Evolutionary conservation across 1,140 invertebrate genomes (phyloP).

Genomic region (Penaeus chinensis): DNA sequence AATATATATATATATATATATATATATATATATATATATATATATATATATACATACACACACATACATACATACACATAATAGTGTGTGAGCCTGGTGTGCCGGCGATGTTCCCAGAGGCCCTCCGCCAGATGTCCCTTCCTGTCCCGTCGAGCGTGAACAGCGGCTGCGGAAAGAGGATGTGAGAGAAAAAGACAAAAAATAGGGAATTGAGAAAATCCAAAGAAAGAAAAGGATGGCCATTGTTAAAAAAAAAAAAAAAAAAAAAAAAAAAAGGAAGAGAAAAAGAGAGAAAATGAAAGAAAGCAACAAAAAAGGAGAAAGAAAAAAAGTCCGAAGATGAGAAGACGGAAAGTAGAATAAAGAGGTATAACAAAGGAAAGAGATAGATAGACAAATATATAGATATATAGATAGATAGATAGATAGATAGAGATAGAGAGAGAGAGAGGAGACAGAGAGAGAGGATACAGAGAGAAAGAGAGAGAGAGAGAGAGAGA

Average conservation of each 20-base stretch:
- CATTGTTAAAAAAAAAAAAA: not conserved
- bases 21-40: too few species aligned
- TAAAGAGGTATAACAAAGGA: not conserved
- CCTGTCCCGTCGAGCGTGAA: not conserved
- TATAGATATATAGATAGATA: too few species aligned
- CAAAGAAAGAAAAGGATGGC: not conserved
- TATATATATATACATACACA: too few species aligned
- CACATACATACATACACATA: too few species aligned
- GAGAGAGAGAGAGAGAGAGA: slow-evolving; percentile 12
- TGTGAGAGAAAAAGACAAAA: not conserved
- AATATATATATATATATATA: too few species aligned
- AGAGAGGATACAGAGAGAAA: not conserved
- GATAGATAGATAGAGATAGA: too few species aligned
- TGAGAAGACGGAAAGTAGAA: not conserved
- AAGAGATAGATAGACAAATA: too few species aligned
- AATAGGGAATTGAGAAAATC: not conserved
- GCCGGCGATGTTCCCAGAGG: too few species aligned
- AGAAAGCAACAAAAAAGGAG: not conserved
- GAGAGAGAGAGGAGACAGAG: not conserved
- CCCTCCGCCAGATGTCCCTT: too few species aligned
- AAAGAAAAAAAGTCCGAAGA: not conserved
- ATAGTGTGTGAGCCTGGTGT: not conserved
- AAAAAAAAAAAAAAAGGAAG: not conserved
- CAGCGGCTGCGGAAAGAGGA: too few species aligned
- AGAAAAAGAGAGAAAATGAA: not conserved